Evolutionary conservation across 1,140 invertebrate genomes (phyloP).

Genomic region (Saccostrea glomerata): DNA sequence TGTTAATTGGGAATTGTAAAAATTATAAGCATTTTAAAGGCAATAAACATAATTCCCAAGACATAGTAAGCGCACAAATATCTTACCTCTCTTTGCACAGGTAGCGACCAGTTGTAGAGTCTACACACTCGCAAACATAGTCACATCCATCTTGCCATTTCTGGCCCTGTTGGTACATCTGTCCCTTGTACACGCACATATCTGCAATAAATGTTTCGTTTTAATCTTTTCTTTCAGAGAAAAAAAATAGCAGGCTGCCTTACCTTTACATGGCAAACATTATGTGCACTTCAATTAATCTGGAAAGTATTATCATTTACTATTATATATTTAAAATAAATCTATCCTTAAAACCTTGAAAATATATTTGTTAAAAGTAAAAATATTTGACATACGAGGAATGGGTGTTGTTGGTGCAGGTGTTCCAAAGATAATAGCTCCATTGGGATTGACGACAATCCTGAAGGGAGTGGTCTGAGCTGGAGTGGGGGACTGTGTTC

Average conservation of each 20-base stretch:
- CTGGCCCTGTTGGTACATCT: conserved; percentile 64
- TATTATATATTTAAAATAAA: too few relatives aligned
- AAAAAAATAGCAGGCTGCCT: not conserved
- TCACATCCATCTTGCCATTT: conserved; percentile 72
- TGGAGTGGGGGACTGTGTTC: conserved; percentile 41
- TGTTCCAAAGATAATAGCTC: conserved; percentile 34
- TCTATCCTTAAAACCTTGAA: not conserved
- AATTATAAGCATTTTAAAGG: too few relatives aligned
- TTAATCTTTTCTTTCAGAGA: not conserved
- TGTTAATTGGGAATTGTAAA: too few relatives aligned
- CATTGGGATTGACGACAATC: conserved; percentile 23
- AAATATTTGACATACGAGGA: not conserved
- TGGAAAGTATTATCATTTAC: not conserved
- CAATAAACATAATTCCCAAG: not conserved
- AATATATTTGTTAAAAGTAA: not conserved
- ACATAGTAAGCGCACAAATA: not conserved
- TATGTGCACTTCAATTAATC: not conserved
- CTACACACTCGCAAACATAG: conserved; percentile 66
- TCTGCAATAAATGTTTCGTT: conserved; percentile 55
- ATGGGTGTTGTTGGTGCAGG: conserved; percentile 41
- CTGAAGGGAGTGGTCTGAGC: conserved; percentile 14
- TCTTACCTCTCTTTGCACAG: conserved; percentile 61
- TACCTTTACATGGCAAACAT: not conserved
- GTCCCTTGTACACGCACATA: conserved; percentile 70
- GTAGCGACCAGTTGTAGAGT: conserved; percentile 57